These are phyloP conservation scores for Drosophila sucinea DNA, from an alignment of 1,140 invertebrate species.

Conservation along the genomic window DNA sequence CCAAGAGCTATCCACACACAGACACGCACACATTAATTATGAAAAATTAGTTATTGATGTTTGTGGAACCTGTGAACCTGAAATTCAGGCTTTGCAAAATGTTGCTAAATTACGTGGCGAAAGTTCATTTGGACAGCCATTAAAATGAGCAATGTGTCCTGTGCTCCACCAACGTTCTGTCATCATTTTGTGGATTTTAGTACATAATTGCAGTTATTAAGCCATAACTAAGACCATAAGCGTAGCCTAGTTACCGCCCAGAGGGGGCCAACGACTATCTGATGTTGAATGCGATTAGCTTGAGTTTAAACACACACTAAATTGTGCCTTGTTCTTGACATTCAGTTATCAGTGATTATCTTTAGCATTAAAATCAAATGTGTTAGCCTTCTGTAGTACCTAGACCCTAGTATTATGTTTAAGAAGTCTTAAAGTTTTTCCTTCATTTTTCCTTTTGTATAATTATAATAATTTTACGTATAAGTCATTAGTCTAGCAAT, in stretches of 20 bases:
- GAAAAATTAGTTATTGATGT: conserved; percentile 72
- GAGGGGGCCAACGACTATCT: not conserved
- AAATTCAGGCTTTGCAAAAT: conserved; percentile 26
- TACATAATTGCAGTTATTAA: conserved; percentile 61
- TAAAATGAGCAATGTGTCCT: conserved; percentile 61
- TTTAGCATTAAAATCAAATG: too few species aligned
- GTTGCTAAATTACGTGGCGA: conserved; percentile 63
- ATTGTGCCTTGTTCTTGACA: too few species aligned
- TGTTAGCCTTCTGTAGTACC: too few species aligned
- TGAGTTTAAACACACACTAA: not conserved
- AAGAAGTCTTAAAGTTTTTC: too few species aligned
- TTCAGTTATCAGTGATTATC: too few species aligned
- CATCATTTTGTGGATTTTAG: conserved; percentile 48
- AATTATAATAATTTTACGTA: too few species aligned
- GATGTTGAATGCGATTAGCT: not conserved
- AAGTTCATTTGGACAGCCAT: conserved; percentile 70
- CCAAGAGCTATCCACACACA: not conserved
- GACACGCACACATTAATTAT: conserved; percentile 57
- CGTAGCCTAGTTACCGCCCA: not conserved
- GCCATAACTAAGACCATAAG: conserved; percentile 3
- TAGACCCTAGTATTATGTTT: too few species aligned
- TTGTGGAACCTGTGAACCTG: conserved; percentile 33
- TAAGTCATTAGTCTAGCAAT: too few species aligned
- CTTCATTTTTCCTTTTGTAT: too few species aligned
- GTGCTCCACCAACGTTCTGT: conserved; percentile 26